These are phyloP conservation scores for Palloptera scutellata DNA, from an alignment of 2,888 invertebrate genomes.

Conservation along the genomic window DNA sequence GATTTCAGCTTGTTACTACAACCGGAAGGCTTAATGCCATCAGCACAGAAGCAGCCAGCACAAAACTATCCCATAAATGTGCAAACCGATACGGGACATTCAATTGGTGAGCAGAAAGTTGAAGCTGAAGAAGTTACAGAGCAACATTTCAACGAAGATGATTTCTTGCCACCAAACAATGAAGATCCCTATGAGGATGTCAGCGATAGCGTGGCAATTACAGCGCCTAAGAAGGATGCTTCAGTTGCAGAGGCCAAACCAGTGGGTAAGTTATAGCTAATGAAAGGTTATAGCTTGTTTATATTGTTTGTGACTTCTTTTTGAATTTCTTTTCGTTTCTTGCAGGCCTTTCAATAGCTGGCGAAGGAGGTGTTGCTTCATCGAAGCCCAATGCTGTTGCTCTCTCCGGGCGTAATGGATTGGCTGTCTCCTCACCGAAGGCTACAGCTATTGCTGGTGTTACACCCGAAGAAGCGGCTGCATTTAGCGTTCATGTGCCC, in stretches of 20 bases:
- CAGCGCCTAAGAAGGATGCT: conserved; percentile 69
- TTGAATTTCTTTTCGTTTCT: conserved; percentile 24
- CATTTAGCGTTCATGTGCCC: conserved; percentile 58
- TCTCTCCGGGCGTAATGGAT: conserved; percentile 73
- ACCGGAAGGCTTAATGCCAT: conserved; percentile 42
- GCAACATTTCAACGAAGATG: conserved; percentile 49
- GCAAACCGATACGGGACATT: neutral
- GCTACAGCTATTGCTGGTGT: conserved; percentile 80
- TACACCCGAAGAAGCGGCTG: conserved; percentile 61
- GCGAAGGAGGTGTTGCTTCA: conserved; percentile 75
- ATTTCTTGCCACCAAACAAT: conserved; percentile 56
- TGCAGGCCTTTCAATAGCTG: conserved; percentile 71
- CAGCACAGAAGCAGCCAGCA: conserved; percentile 44
- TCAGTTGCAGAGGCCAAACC: conserved; percentile 81
- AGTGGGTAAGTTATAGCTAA: conserved; percentile 66
- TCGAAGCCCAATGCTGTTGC: conserved; percentile 77
- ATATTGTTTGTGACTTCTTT: too few species aligned
- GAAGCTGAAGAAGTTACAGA: conserved; percentile 52
- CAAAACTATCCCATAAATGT: neutral
- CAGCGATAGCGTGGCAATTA: conserved; percentile 64
- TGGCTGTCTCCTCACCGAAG: conserved; percentile 75
- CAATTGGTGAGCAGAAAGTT: conserved; percentile 43
- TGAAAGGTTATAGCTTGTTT: neutral
- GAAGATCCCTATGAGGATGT: conserved; percentile 62
- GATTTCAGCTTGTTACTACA: conserved; percentile 66